Conservation (phyloP, 2,797 vertebrate genomes). For the Oreochromis mossambicus region DNA sequence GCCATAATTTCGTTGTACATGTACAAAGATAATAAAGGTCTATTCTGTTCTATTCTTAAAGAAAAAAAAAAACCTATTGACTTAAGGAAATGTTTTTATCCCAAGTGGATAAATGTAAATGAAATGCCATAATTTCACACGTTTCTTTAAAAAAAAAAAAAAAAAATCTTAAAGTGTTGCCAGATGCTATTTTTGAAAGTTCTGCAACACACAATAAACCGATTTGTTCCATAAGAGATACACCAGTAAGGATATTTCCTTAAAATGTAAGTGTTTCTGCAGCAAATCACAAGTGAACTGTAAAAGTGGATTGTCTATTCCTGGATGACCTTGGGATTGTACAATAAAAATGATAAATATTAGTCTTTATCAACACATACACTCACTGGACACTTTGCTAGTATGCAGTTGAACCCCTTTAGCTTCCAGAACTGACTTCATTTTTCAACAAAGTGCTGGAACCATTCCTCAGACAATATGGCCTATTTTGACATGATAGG, state of each 20-base stretch:
- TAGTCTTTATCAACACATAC: not conserved
- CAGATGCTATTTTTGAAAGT: not conserved
- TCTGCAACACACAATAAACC: not conserved
- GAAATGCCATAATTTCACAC: not conserved
- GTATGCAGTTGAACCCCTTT: not conserved
- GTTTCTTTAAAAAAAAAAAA: not conserved
- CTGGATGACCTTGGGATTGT: not conserved
- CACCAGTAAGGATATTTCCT: rapidly evolving
- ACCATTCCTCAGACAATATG: rapidly evolving
- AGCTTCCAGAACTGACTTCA: not conserved
- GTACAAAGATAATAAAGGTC: not conserved
- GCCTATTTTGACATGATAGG: not conserved
- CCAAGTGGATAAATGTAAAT: not conserved
- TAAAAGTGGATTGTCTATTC: not conserved
- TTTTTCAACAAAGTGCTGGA: not conserved
- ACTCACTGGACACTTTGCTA: not conserved
- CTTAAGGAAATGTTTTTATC: not conserved
- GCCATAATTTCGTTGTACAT: not conserved
- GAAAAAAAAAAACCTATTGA: rapidly evolving
- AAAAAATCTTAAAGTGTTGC: not conserved
- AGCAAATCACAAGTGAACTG: not conserved
- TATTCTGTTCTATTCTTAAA: not conserved
- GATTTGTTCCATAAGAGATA: not conserved
- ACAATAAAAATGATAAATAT: not conserved
- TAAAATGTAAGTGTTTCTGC: not conserved